Conservation (phyloP, 2,888 invertebrate species). For the Uloborus plumipes region DNA sequence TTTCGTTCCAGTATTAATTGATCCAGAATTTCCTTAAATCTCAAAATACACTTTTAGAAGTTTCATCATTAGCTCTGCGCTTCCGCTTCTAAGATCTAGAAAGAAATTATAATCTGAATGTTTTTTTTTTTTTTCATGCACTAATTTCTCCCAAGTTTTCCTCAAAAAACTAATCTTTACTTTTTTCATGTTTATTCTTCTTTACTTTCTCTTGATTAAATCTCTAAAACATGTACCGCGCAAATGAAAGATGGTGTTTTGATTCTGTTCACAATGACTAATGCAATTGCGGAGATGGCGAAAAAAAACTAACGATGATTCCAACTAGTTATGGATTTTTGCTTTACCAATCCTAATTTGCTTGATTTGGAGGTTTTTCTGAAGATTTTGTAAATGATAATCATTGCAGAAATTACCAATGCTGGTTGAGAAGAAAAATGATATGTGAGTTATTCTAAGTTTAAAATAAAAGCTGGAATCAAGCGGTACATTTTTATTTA, state of each 20-base stretch:
- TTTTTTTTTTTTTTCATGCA: too few relatives aligned
- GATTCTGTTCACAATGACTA: constrained; percentile 15
- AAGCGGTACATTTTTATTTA: too few relatives aligned
- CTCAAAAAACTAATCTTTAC: neutral
- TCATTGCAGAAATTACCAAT: neutral
- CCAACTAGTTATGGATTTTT: constrained; percentile 11
- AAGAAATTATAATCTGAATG: neutral
- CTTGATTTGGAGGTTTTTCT: constrained; percentile 10
- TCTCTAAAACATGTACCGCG: neutral
- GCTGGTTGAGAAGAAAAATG: too few relatives aligned
- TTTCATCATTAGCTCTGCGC: neutral
- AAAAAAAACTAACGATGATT: constrained; percentile 18
- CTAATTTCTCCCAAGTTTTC: too few relatives aligned
- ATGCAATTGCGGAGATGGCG: neutral
- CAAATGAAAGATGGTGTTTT: constrained; percentile 10
- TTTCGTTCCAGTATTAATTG: constrained; percentile 2
- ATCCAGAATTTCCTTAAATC: neutral
- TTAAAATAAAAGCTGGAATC: too few relatives aligned
- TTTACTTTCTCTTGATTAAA: neutral
- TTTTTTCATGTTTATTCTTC: neutral
- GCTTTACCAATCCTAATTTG: neutral
- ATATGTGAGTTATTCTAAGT: too few relatives aligned
- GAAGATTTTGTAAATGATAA: constrained; percentile 11
- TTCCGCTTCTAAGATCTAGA: neutral
- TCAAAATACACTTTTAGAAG: neutral